phyloP scores from a whole-genome alignment of 2,888 invertebrate species.

The Drosophila eohydei region DNA sequence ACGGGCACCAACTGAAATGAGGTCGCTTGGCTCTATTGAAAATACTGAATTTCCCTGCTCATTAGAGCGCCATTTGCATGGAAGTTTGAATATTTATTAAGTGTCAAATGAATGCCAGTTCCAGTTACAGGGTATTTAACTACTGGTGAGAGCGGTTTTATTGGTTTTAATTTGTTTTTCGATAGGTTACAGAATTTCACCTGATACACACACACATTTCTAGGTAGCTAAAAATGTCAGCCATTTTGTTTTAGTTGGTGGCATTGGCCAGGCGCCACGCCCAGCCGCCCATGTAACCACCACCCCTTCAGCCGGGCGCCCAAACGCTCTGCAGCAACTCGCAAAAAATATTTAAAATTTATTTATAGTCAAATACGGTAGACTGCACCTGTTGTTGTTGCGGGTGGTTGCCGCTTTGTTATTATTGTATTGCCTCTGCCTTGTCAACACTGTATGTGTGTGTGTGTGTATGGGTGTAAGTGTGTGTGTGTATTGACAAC shows the following conservation, averaged over 20 bases:
- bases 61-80: too few relatives aligned
- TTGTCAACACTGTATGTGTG: slow-evolving; percentile 49
- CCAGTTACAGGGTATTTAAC: slow-evolving; percentile 5
- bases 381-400: slow-evolving; percentile 64
- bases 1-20: accelerated
- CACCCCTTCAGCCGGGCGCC: slow-evolving; percentile 3
- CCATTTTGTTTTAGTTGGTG: slow-evolving; percentile 40
- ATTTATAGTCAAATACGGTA: slow-evolving; percentile 75
- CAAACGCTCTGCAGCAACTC: slow-evolving; percentile 41
- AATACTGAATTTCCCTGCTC: too few relatives aligned
- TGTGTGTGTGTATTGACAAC: slow-evolving; percentile 27
- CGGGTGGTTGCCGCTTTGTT: slow-evolving; percentile 23
- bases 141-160: neutral
- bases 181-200: slow-evolving; percentile 16
- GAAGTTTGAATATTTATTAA: too few relatives aligned
- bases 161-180: slow-evolving; percentile 14
- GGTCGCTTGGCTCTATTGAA: neutral
- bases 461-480: neutral
- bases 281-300: neutral
- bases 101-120: neutral
- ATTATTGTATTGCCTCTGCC: slow-evolving; percentile 21
- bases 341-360: slow-evolving; percentile 68
- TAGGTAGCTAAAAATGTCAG: slow-evolving; percentile 32
- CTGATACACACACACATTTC: slow-evolving; percentile 19
- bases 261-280: slow-evolving; percentile 9